Base-by-base conservation (phyloP, 2,113 vertebrate species). In the Poeciliopsis turrubarensis region DNA sequence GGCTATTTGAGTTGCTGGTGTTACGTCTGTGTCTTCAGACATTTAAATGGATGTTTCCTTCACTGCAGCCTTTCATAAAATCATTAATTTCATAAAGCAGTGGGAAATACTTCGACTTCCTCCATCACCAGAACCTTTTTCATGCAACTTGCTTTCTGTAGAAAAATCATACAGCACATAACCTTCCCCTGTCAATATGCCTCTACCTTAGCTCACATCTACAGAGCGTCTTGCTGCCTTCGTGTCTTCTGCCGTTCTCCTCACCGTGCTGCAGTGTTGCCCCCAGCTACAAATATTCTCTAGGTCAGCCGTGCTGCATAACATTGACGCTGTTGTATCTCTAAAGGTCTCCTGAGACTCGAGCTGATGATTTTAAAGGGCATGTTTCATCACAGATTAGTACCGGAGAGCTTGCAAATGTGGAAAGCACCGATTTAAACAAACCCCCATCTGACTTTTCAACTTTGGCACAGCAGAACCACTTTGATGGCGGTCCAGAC, bases 141-240 rank as follows among this genome's bases (percentile, higher is more conserved):
- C 68, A 37, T 15, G 26, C 17, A 12, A 32, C 44, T 70, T 22
- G 12, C 31, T 37, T 34, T 25, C 68, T 26, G 31, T 60, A 34
- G 30, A 27, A 70, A 70, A 37, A 37, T 37, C 34, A 37, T 25
- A 11, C 34, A 37, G 34, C 37, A 26, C 51, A 34, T 60, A 70
- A 70, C 68, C 51, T 60, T 31, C 51, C 54, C 32, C 51, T 54
- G 34, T 64, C 39, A 13, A 19, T 72, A 64, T 63, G 34, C 29
- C 15, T 72, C 27, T 31, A 14, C 31, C 14, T 27, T 30, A 4
- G 7, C 29, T 63, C 37, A 47, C 37, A 47, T 63, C 60, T 32
- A 4, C 29, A 26, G 39, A 47, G 13, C 41, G 30, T 63, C 14
- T 29, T 2, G 25, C n/a, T 72, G 39, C 32, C 60, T 72, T 19